Evolutionary conservation across 2,113 vertebrate genomes (phyloP).

Genomic region (Oostethus manadensis): DNA sequence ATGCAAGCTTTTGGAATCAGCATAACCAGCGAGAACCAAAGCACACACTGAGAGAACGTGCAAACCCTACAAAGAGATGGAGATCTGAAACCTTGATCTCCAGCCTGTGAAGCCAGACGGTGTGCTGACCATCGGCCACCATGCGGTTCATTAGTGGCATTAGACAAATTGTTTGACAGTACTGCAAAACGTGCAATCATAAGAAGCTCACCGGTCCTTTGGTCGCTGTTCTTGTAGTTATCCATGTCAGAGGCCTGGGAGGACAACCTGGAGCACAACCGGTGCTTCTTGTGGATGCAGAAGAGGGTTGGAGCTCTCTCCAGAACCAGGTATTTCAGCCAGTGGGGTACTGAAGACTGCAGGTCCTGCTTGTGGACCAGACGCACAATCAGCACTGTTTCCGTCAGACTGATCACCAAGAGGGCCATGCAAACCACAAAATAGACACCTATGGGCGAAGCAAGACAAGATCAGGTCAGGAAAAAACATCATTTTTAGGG

Average conservation of each 20-base stretch:
- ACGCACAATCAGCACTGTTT: slow-evolving; percentile 90
- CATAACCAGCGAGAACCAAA: too few relatives aligned
- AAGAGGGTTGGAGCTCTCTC: slow-evolving; percentile 77
- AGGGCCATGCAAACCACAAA: slow-evolving; percentile 98
- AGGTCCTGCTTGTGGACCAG: slow-evolving; percentile 94
- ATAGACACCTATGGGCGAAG: slow-evolving; percentile 78
- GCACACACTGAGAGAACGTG: too few relatives aligned
- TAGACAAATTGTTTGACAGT: too few relatives aligned
- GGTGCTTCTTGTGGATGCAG: slow-evolving; percentile 76
- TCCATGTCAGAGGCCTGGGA: slow-evolving; percentile 54
- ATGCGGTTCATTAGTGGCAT: too few relatives aligned
- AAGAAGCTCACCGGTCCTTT: slow-evolving; percentile 56
- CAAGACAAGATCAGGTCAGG: neutral
- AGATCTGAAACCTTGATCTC: too few relatives aligned
- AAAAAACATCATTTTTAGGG: neutral
- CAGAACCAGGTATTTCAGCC: slow-evolving; percentile 82
- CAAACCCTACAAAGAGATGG: too few relatives aligned
- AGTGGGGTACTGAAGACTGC: slow-evolving; percentile 82
- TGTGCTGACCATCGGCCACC: too few relatives aligned
- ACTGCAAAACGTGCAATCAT: too few relatives aligned
- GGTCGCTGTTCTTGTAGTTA: slow-evolving; percentile 68
- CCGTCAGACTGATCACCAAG: slow-evolving; percentile 89
- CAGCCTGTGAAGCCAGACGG: too few relatives aligned
- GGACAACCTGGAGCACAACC: slow-evolving; percentile 57
- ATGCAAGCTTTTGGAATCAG: too few relatives aligned